Base-by-base conservation (phyloP, 1,140 invertebrate species). In the Zaprionus capensis region DNA sequence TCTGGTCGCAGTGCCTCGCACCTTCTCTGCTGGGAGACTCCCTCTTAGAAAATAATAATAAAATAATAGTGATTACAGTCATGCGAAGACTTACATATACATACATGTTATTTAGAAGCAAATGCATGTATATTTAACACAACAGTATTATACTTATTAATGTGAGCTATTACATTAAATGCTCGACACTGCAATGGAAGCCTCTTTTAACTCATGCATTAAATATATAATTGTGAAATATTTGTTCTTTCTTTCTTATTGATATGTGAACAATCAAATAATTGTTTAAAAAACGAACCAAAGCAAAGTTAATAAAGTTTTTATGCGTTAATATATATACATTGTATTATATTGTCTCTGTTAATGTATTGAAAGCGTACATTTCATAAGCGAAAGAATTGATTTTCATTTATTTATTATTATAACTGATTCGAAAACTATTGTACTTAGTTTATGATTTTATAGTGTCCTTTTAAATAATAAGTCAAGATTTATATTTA, bases 141-240 rank as follows among this genome's bases (percentile, higher is more conserved):
- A 79, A 80, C 66, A 34, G 51, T 79, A 62, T 49, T 17, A 79
- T 75, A 80, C 53, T 57, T 44, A 36, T 49, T 22, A 28, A 41
- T 51, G 34, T 31, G 24, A 57, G 57, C 62, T 55, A 22, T 74
- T 38, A 11, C 58, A 26, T 31, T 55, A 24, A 36, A 62, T n/a
- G 41, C 63, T 74, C 71, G 53, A 41, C 51, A 44, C 49, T 64
- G 53, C 28, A 44, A 24, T 74, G 65, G 65, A 64, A 78, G 71
- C 68, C 73, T 24, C 34, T 24, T 38, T 11, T 41, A 56, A 72
- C 53, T 62, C 22, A 70, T 62, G 51, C 53, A 17, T 31, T 46
- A 46, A 17, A 51, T 17, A 51, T 17, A 58, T 51, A 70, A 71
- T 76, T 76, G 44, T 55, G 14, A 51, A 59, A 31, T 55, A 59